Evolutionary conservation across 2,888 invertebrate genomes (phyloP).

Genomic region (Trilocha varians): DNA sequence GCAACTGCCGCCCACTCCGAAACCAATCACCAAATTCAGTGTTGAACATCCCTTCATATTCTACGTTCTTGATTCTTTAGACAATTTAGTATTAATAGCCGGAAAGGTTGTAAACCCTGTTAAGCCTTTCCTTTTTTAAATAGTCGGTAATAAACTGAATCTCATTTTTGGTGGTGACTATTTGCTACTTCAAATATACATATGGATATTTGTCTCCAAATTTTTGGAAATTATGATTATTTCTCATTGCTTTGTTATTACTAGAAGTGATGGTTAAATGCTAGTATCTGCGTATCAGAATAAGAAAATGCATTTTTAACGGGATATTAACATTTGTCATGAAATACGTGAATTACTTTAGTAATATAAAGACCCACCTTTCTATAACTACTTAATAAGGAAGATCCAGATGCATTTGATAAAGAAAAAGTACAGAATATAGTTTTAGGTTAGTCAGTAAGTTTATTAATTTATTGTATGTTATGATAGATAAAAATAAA

Average conservation of each 20-base stretch:
- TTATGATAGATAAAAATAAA: slow-evolving; percentile 43
- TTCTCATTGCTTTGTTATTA: no score
- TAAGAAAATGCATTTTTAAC: no score
- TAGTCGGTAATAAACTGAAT: neutral
- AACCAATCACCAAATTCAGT: slow-evolving; percentile 45
- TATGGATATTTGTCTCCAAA: no score
- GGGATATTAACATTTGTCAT: no score
- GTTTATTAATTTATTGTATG: slow-evolving; percentile 46
- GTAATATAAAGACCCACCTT: no score
- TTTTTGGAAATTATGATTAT: no score
- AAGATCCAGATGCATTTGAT: slow-evolving; percentile 71
- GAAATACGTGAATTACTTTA: no score
- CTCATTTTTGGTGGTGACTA: no score
- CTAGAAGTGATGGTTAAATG: no score
- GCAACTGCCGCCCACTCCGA: slow-evolving; percentile 40
- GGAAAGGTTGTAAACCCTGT: slow-evolving; percentile 73
- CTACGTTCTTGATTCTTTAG: slow-evolving; percentile 73
- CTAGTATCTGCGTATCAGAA: no score
- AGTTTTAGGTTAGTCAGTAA: slow-evolving; percentile 44
- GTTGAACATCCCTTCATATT: slow-evolving; percentile 77
- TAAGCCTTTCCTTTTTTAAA: slow-evolving; percentile 36
- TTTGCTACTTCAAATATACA: no score
- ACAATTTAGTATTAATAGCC: slow-evolving; percentile 73
- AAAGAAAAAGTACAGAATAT: slow-evolving; percentile 69
- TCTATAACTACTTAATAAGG: neutral